Evolutionary conservation across 2,113 vertebrate species (phyloP), one percentile per base, ranked within the genome.

Genomic region (Brevimyrus niger): DNA sequence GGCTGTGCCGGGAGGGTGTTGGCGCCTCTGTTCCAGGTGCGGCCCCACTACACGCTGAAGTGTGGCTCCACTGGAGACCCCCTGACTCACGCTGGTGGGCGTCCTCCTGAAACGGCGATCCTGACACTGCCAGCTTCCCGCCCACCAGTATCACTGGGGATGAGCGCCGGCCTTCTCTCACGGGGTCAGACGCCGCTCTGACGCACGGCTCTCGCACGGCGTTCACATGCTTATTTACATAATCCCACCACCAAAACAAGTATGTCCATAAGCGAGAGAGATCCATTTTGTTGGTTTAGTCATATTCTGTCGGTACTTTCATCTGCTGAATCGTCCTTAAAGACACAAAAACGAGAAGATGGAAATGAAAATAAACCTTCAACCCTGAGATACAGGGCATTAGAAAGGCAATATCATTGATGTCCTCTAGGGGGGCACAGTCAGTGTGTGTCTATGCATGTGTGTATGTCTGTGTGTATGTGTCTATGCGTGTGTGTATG

Each of bases 21-120:
- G 47, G 13, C 2, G 11, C 46, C 23, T 27, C 84, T 13, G 48
- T 19, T 11, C 8, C n/a, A 23, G 47, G 23, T 51, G 27, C 21
- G 38, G 46, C 27, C 9, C 84, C 48, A 5, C 21, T 86, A 9
- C 11, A 17, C 8, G 27, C n/a, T 51, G 21, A 1, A 48, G 46
- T 35, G 19, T 51, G 48, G 9, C 27, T 19, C 84, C 84, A 15
- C 47, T 27, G 85, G 50, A 19, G 50, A 55, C 19, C 85, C 85
- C 53, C 85, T 87, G 85, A 87, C 50, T 87, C 85, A 42, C n/a
- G 31, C 50, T 53, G 27, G 85, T 55, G 85, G 85, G 85, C 5
- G 48, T 53, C 85, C 50, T 87, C 85, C 3, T 55, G 85, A 87
- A 87, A 23, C 35, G 31, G n/a, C 50, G 7, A 35, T 38, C 50